Evolutionary conservation across 2,888 invertebrate species (phyloP), one percentile per base, ranked within the genome.

Genomic region (Eupithecia centaureata): DNA sequence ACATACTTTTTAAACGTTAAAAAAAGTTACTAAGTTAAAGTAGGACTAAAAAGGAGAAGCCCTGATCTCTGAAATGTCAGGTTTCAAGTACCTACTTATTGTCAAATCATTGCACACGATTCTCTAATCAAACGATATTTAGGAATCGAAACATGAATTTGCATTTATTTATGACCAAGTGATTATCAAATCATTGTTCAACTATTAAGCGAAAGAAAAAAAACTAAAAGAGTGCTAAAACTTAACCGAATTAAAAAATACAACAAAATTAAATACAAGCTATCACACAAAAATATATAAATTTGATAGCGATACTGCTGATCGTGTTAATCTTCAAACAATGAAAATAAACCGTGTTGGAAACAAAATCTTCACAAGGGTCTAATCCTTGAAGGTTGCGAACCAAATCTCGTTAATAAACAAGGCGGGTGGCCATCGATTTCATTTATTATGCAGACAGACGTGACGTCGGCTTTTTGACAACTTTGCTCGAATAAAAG

Each of bases 371-470:
- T 78, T 79, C 76, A 78, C 60, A 65, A 59, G 62, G 66, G 61
- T 68, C 58, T 68, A 57, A 66, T 69, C 63, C 69, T 33, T 27
- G 38, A 47, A 54, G 62, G 64, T 62, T n/a, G 30, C 51, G 54
- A 58, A 61, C 42, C 59, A 52, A 57, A 61, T 54, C 62, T 60
- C 57, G 64, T 69, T 65, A 81, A 81, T 82, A 82, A 85, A 82
- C 82, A 81, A 79, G 72, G 63, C 74, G 65, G 73, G 79, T 78
- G 74, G 73, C 74, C 81, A 83, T 83, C 79, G 82, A 83, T 81
- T 79, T 83, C 79, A 86, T 87, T 86, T 83, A 83, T 84, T 82
- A 86, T 84, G 83, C 82, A 82, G 81, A 77, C 76, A 76, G 80
- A 76, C 79, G 77, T 82, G 27, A 8, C 28, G 28, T 54, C 8